These are phyloP conservation scores for Scomber japonicus DNA, from an alignment of 2,113 vertebrate species.

Conservation along the genomic window DNA sequence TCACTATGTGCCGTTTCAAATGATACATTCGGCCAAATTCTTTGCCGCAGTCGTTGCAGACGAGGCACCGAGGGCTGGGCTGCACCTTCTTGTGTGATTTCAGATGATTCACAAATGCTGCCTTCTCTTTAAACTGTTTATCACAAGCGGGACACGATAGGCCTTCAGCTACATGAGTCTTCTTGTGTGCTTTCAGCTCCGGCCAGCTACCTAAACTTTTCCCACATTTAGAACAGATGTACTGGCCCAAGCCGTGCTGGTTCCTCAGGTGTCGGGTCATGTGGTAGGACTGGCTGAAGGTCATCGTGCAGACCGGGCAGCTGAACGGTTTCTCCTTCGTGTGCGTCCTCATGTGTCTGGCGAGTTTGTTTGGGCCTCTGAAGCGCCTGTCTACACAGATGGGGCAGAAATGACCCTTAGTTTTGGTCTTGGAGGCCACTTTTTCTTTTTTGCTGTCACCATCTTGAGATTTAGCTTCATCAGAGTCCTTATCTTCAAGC, in stretches of 20 bases:
- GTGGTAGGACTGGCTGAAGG: conserved; percentile 80
- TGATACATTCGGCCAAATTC: conserved; percentile 71
- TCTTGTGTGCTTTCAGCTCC: conserved; percentile 69
- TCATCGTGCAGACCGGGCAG: conserved; percentile 64
- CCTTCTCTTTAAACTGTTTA: conserved; percentile 68
- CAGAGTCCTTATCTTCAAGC: not conserved
- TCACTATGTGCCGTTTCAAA: conserved; percentile 72
- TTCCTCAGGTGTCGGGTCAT: conserved; percentile 75
- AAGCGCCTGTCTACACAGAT: conserved; percentile 65
- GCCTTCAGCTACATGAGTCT: conserved; percentile 46
- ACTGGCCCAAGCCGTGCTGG: conserved; percentile 61
- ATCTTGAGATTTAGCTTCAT: conserved; percentile 12
- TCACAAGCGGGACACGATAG: conserved; percentile 69
- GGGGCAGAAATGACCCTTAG: conserved; percentile 67
- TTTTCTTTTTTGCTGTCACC: not conserved
- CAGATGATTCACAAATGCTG: conserved; percentile 56
- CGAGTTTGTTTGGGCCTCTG: conserved; percentile 69
- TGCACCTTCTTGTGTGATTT: conserved; percentile 56
- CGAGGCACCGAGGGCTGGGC: conserved; percentile 41
- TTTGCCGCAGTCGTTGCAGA: conserved; percentile 74
- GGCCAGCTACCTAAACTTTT: conserved; percentile 56
- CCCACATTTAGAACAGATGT: conserved; percentile 73
- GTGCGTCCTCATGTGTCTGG: conserved; percentile 78
- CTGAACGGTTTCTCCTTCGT: conserved; percentile 78
- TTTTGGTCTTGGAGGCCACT: not conserved